Evolutionary conservation across 2,797 vertebrate species (phyloP).

Genomic region (Scomberomorus guttatus): DNA sequence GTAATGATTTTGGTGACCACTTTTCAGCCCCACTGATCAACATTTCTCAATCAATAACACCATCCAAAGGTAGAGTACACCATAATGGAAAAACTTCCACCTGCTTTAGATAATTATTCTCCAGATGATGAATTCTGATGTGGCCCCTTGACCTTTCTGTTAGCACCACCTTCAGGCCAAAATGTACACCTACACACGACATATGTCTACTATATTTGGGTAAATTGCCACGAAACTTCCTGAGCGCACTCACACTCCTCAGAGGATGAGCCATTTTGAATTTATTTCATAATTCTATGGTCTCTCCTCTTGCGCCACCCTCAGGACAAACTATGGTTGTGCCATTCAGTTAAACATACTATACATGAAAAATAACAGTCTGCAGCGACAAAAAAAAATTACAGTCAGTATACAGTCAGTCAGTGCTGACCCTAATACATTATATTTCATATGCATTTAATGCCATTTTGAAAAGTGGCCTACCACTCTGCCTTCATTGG

Average conservation of each 20-base stretch:
- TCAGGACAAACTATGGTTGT: too few species aligned
- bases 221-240: not conserved
- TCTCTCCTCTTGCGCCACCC: too few species aligned
- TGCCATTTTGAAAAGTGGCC: not conserved
- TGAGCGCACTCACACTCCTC: not conserved
- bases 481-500: conserved; percentile 91
- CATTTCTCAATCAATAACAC: not conserved
- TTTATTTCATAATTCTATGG: not conserved
- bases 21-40: not conserved
- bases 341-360: not conserved
- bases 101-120: not conserved
- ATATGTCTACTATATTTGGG: not conserved
- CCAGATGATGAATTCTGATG: not conserved
- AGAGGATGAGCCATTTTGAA: not conserved
- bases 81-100: not conserved
- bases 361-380: not conserved
- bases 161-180: too few species aligned
- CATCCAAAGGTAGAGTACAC: not conserved
- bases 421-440: not conserved
- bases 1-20: not conserved
- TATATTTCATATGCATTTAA: not conserved
- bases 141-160: not conserved
- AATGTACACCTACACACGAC: not conserved
- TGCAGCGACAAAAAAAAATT: not conserved
- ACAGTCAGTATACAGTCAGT: not conserved